Conservation (phyloP, 2,888 invertebrate species). For the Rambutsinella grinnellia region DNA sequence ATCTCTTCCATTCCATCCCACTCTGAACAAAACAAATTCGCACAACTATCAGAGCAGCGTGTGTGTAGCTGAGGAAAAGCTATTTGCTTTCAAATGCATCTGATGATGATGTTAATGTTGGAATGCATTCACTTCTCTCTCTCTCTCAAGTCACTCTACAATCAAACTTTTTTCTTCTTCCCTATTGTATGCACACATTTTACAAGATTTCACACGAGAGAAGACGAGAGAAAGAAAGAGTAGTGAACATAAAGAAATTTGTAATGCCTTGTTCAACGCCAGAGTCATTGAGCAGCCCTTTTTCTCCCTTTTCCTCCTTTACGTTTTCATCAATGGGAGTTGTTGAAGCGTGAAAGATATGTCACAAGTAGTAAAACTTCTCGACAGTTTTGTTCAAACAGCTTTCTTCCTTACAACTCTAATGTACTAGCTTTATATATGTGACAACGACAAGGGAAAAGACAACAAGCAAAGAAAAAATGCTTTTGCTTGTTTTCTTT, state of each 20-base stretch:
- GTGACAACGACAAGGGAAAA: slow-evolving; percentile 23
- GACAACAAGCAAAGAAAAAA: background rate
- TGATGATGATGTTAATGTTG: too few relatives aligned
- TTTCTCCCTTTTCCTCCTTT: slow-evolving; percentile 29
- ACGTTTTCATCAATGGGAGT: slow-evolving; percentile 57
- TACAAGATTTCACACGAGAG: too few relatives aligned
- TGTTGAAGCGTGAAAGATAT: slow-evolving; percentile 59
- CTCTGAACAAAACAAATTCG: too few relatives aligned
- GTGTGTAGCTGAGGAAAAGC: too few relatives aligned
- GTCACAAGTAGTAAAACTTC: slow-evolving; percentile 57
- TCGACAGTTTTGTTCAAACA: slow-evolving; percentile 58
- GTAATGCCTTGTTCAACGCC: background rate
- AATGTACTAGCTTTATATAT: slow-evolving; percentile 33
- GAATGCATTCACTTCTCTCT: too few relatives aligned
- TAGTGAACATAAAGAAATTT: background rate
- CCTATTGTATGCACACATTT: background rate
- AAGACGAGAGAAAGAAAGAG: background rate
- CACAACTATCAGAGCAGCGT: too few relatives aligned
- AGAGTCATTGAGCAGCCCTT: slow-evolving; percentile 21
- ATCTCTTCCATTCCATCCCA: too few relatives aligned
- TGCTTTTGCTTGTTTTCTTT: background rate
- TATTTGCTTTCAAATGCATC: too few relatives aligned
- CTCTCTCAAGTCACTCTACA: too few relatives aligned
- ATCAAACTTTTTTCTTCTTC: background rate
- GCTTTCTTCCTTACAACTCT: slow-evolving; percentile 31